Evolutionary conservation across 2,797 vertebrate genomes (phyloP).

Genomic region (Lycodopsis pacificus): DNA sequence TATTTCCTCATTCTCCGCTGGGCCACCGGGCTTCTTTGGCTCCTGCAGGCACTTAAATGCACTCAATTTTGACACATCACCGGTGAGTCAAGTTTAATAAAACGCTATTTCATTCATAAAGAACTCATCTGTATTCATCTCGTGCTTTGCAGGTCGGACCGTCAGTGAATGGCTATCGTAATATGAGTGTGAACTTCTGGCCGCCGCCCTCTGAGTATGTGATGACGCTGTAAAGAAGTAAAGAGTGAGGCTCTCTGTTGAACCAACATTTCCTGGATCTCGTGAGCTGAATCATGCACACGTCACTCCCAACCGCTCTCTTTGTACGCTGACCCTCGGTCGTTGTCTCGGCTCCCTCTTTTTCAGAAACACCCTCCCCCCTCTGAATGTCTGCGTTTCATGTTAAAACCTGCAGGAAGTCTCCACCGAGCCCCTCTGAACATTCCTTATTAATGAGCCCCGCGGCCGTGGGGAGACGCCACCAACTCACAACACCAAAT

Average conservation of each 20-base stretch:
- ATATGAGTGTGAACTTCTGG: background rate
- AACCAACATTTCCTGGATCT: background rate
- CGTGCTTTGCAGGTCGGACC: background rate
- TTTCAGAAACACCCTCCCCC: background rate
- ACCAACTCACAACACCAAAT: constrained; percentile 23
- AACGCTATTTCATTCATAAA: constrained; percentile 24
- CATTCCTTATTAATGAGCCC: constrained; percentile 63
- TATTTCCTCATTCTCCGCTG: constrained; percentile 9
- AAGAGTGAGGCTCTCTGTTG: background rate
- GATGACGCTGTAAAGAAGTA: background rate
- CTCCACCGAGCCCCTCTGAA: constrained; percentile 28
- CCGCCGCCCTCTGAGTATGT: background rate
- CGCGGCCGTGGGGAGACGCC: constrained; percentile 25
- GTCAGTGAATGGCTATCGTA: background rate
- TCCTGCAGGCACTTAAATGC: constrained; percentile 4
- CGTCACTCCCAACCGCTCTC: background rate
- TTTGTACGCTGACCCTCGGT: constrained; percentile 5
- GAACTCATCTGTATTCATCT: constrained; percentile 14
- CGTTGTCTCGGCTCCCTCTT: background rate
- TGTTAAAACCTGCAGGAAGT: constrained; percentile 49
- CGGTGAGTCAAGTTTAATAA: constrained; percentile 21
- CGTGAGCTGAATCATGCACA: background rate
- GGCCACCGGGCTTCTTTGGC: constrained; percentile 18
- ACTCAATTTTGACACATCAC: background rate
- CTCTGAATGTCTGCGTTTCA: constrained; percentile 3